Conservation (phyloP, 2,888 invertebrate genomes). For the Tenthredo notha region DNA sequence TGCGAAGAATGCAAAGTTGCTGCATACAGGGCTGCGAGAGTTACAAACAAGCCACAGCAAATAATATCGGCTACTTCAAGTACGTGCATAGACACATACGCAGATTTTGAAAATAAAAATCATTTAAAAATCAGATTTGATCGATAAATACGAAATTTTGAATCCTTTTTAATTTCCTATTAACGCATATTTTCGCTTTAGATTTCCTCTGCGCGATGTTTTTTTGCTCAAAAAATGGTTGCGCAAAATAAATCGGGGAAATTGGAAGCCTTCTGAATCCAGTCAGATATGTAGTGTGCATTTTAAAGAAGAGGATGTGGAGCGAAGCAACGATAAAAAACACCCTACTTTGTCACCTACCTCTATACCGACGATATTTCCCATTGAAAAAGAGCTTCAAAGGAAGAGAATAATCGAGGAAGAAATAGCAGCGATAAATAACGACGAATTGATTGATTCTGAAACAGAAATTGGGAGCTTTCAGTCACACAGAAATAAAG, state of each 20-base stretch:
- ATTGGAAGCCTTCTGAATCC: constrained; percentile 55
- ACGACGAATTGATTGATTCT: too few relatives aligned
- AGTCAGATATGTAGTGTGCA: constrained; percentile 62
- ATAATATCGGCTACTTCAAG: constrained; percentile 59
- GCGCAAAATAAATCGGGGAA: constrained; percentile 54
- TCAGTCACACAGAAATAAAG: background rate
- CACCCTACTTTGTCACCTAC: constrained; percentile 57
- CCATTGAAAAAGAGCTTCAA: background rate
- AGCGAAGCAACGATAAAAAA: constrained; percentile 36
- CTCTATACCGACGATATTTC: constrained; percentile 64
- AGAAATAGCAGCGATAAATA: background rate
- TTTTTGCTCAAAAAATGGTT: constrained; percentile 60
- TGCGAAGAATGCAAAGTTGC: constrained; percentile 56
- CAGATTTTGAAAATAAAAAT: background rate
- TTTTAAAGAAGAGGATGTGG: constrained; percentile 58
- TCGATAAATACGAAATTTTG: too few relatives aligned
- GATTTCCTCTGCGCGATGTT: constrained; percentile 61
- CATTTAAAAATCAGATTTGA: too few relatives aligned
- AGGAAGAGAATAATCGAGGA: background rate
- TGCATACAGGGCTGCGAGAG: constrained; percentile 60
- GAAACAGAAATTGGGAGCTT: background rate
- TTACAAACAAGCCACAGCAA: constrained; percentile 52
- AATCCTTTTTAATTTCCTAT: background rate
- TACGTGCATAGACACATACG: constrained; percentile 55
- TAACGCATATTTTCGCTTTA: constrained; percentile 48